phyloP scores from a whole-genome alignment of 2,113 vertebrate genomes.

The Cisticola juncidis region DNA sequence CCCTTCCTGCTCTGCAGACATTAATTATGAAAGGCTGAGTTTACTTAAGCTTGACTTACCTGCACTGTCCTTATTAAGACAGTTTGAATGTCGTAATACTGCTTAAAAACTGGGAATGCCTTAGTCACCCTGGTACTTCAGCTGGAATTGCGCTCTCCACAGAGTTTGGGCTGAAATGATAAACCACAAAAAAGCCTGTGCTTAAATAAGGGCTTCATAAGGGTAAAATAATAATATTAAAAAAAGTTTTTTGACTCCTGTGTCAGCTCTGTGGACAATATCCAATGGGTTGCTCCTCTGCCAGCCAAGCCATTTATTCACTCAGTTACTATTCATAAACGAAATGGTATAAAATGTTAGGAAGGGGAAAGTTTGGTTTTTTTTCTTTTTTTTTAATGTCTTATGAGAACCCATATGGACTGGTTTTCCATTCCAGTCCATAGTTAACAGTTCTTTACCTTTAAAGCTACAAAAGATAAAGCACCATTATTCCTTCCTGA shows the following conservation, averaged over 20 bases:
- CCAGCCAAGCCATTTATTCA: background rate
- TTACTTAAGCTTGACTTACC: background rate
- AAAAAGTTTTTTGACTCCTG: background rate
- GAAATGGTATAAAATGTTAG: background rate
- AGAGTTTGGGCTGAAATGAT: background rate
- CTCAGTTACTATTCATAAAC: background rate
- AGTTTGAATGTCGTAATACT: background rate
- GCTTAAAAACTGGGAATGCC: background rate
- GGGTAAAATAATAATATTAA: background rate
- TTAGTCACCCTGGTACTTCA: slow-evolving; percentile 17
- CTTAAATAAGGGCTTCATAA: background rate
- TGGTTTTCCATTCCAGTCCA: background rate
- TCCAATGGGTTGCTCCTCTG: background rate
- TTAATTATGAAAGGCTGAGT: background rate
- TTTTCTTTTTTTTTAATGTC: background rate
- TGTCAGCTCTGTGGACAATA: background rate
- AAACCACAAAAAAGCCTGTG: background rate
- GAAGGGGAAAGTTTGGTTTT: background rate
- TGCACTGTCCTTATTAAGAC: background rate
- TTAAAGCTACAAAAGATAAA: background rate
- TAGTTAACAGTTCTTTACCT: background rate
- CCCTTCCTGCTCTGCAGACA: background rate
- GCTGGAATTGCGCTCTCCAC: background rate
- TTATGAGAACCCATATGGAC: background rate
- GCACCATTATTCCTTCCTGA: background rate